Base-by-base conservation (phyloP, 2,113 vertebrate genomes). In the Pavo muticus region DNA sequence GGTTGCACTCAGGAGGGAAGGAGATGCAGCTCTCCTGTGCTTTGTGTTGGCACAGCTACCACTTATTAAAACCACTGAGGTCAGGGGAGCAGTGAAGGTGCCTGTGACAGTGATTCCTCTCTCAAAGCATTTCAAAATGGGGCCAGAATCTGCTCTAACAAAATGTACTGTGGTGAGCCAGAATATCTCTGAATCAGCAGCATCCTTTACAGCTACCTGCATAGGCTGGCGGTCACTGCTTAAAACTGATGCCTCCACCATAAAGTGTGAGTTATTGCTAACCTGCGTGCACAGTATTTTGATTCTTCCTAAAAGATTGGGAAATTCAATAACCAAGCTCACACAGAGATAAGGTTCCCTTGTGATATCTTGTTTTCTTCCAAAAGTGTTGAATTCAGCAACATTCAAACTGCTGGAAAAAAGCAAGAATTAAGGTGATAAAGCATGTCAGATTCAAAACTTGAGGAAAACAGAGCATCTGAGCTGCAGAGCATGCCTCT, bases 371-470 rank as follows among this genome's bases (percentile, higher is more conserved):
- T 88, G 47, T 71, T 96, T 91, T 70, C 76, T 74, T 90, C 69
- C 47, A 27, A 60, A 91, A 85, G 8, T 45, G 30, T 70, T 85
- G 75, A 80, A 83, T 70, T 91, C 93, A 95, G 93, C 79, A 86
- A 67, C 67, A 81, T 68, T 92, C 35, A 72, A 78, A 85, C 67
- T 79, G 20, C 44, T 79, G 40, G 17, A 14, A 7, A 5, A 84
- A 89, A 74, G 5, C 7, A 84, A 81, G 57, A 67, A 78, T 65
- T 72, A 65, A 81, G 40, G 48, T 57, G 70, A 75, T 61, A 44
- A 84, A 92, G 19, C 27, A 57, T 7, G 47, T 91, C 45, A 84
- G 3, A 60, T 61, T 87, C 48, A 82, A 81, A 87, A 60, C 47
- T 48, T 47, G 47, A n/a, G 32, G 29, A 54, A 21, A 48, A 30